Conservation (phyloP, 1,140 invertebrate genomes). For the Papilio aristodemus region DNA sequence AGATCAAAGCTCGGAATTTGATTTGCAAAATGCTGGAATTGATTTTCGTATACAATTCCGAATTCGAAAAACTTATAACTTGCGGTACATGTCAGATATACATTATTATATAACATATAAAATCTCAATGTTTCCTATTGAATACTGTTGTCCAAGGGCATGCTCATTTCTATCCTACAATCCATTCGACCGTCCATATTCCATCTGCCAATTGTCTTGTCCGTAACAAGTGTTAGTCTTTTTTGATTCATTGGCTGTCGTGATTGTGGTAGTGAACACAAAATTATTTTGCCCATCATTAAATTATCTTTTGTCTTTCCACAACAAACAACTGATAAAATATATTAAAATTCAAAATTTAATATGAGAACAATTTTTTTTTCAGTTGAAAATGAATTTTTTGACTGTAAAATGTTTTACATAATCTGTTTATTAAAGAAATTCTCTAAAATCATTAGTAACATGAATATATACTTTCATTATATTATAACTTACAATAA, state of each 20-base stretch:
- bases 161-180: slow-evolving; percentile 60
- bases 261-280: slow-evolving; percentile 65
- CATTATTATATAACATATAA: neutral
- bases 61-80: too few relatives aligned
- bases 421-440: neutral
- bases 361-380: slow-evolving; percentile 33
- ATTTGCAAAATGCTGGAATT: too few relatives aligned
- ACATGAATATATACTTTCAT: neutral
- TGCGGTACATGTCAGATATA: too few relatives aligned
- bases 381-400: neutral
- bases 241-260: slow-evolving; percentile 73
- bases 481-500: neutral
- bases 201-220: slow-evolving; percentile 49
- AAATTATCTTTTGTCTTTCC: slow-evolving; percentile 74
- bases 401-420: slow-evolving; percentile 17
- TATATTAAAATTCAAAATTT: slow-evolving; percentile 24
- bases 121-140: slow-evolving; percentile 17
- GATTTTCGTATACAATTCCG: too few relatives aligned
- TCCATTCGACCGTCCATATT: slow-evolving; percentile 54
- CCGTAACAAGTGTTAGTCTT: slow-evolving; percentile 62
- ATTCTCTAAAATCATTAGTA: neutral
- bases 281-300: slow-evolving; percentile 58
- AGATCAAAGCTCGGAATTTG: too few relatives aligned
- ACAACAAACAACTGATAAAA: slow-evolving; percentile 41
- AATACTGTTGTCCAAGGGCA: slow-evolving; percentile 41